Evolutionary conservation across 2,113 vertebrate species (phyloP).

Genomic region (Rutilus rutilus): DNA sequence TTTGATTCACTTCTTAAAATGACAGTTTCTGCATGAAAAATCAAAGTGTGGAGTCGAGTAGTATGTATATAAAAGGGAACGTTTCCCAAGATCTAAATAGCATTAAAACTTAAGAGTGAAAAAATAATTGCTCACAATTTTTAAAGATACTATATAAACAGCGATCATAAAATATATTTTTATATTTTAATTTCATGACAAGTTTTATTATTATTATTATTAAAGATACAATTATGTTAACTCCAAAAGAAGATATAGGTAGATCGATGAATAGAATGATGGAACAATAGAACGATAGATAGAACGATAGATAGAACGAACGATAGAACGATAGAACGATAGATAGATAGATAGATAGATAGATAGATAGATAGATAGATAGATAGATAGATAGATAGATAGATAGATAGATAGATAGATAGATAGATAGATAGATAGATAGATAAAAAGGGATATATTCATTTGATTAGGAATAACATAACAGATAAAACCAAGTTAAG

Average conservation of each 20-base stretch:
- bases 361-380: background rate
- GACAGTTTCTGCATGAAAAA: background rate
- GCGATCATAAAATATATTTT: too few species aligned
- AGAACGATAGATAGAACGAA: too few species aligned
- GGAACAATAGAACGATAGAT: too few species aligned
- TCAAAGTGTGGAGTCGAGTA: background rate
- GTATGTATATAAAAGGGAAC: background rate
- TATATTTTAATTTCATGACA: too few species aligned
- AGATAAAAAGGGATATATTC: background rate
- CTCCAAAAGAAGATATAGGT: background rate
- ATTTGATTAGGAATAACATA: background rate
- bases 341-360: conserved; percentile 1
- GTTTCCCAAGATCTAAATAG: background rate
- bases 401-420: background rate
- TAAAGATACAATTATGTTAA: background rate
- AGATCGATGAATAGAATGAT: too few species aligned
- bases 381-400: too few species aligned
- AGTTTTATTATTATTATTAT: background rate
- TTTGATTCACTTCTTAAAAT: conserved; percentile 1
- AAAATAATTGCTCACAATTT: background rate
- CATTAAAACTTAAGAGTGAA: background rate
- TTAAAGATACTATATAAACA: background rate
- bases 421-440: conserved; percentile 1
- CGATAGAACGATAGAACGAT: background rate
- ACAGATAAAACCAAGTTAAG: background rate